A percentile compares a stretch with the other conserved stretches of the same genome.
Conservation (phyloP, 2,888 invertebrate species). For the Eupithecia pulchellata region DNA sequence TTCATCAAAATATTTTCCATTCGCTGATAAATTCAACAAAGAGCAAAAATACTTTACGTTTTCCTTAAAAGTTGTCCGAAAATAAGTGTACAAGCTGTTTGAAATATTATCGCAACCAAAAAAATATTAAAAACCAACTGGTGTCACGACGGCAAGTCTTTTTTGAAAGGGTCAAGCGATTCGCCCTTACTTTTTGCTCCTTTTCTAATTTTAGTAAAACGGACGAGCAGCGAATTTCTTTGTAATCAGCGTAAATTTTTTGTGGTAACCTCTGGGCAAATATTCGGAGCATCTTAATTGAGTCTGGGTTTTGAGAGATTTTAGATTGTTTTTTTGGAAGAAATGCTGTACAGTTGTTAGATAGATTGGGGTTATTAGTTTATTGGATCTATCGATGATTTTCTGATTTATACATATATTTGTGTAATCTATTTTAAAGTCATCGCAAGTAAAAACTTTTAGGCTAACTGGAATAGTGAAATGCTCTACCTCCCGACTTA, state of each 20-base stretch:
- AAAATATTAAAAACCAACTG: slow-evolving; percentile 51
- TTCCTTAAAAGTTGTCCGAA: neutral
- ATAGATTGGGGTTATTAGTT: neutral
- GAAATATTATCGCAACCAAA: slow-evolving; percentile 41
- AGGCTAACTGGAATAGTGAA: too few species aligned
- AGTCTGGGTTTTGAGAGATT: slow-evolving; percentile 1
- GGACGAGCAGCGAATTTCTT: slow-evolving; percentile 55
- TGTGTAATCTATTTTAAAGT: neutral
- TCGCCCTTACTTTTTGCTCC: slow-evolving; percentile 55
- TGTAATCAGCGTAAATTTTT: slow-evolving; percentile 50
- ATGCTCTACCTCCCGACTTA: too few species aligned
- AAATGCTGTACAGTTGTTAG: neutral
- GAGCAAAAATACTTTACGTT: too few species aligned
- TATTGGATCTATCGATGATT: too few species aligned
- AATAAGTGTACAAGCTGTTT: slow-evolving; percentile 35
- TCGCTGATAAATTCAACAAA: neutral
- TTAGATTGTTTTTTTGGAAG: neutral
- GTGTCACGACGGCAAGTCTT: slow-evolving; percentile 49
- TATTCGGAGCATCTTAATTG: slow-evolving; percentile 49
- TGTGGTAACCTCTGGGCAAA: slow-evolving; percentile 42
- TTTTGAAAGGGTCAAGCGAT: slow-evolving; percentile 61
- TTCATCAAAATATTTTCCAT: too few species aligned
- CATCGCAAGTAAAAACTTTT: neutral
- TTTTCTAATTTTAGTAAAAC: slow-evolving; percentile 49
- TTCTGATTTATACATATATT: neutral